Conservation (phyloP, 2,888 invertebrate species). For the Melanotus villosus region DNA sequence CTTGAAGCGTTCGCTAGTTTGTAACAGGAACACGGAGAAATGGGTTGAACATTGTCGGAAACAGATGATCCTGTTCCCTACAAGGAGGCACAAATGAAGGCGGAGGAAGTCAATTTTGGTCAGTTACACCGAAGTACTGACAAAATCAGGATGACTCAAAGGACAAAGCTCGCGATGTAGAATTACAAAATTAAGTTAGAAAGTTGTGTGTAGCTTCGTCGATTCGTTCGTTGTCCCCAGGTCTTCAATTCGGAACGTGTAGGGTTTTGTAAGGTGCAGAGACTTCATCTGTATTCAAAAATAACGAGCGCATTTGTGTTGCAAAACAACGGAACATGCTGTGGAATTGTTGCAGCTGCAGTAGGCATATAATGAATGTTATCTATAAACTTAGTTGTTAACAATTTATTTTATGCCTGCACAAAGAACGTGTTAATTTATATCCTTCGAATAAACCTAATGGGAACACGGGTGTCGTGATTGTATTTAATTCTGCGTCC, state of each 20-base stretch:
- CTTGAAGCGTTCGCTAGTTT: slow-evolving; percentile 30
- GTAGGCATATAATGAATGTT: slow-evolving; percentile 6
- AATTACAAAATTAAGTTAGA: slow-evolving; percentile 26
- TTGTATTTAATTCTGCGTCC: slow-evolving; percentile 2
- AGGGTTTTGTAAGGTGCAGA: slow-evolving; percentile 16
- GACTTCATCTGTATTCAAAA: slow-evolving; percentile 13
- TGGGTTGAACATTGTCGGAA: slow-evolving; percentile 32
- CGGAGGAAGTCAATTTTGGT: slow-evolving; percentile 40
- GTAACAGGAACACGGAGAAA: slow-evolving; percentile 29
- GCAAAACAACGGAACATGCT: slow-evolving; percentile 12
- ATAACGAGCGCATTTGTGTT: slow-evolving; percentile 6
- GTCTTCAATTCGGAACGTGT: slow-evolving; percentile 17
- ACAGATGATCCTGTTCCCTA: slow-evolving; percentile 37
- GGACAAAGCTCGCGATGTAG: slow-evolving; percentile 24
- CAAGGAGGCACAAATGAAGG: slow-evolving; percentile 42
- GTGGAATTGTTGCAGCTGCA: slow-evolving; percentile 15
- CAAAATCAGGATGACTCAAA: slow-evolving; percentile 23
- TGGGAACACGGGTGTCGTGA: slow-evolving; percentile 11
- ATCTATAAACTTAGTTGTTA: slow-evolving; percentile 16
- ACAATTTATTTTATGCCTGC: slow-evolving; percentile 17
- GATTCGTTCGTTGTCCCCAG: neutral
- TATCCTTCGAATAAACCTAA: neutral
- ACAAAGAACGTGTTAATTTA: slow-evolving; percentile 20
- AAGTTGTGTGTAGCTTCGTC: slow-evolving; percentile 7
- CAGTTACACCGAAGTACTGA: slow-evolving; percentile 30